A percentile compares a stretch with the other conserved stretches of the same genome.
These are phyloP conservation scores for Melanophora roralis DNA, from an alignment of 2,888 invertebrate species.

Conservation along the genomic window DNA sequence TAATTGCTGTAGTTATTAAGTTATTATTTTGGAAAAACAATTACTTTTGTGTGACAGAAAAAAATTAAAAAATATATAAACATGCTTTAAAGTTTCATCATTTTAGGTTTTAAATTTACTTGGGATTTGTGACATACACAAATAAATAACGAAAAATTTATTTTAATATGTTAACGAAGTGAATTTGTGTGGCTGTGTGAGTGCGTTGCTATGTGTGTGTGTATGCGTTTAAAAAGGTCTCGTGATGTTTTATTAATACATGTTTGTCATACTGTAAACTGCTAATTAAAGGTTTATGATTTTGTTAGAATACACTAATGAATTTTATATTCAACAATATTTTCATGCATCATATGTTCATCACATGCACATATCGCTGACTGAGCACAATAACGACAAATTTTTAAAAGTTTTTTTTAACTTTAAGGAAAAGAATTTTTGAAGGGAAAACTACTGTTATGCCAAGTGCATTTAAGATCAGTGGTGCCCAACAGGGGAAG, in stretches of 20 bases:
- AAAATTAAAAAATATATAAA: slow-evolving; percentile 9
- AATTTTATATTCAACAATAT: neutral
- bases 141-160: slow-evolving; percentile 12
- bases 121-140: slow-evolving; percentile 19
- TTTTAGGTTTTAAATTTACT: neutral
- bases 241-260: slow-evolving; percentile 36
- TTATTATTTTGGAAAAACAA: slow-evolving; percentile 11
- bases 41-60: slow-evolving; percentile 16
- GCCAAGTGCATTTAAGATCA: no score
- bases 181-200: neutral
- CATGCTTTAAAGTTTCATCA: slow-evolving; percentile 10
- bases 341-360: no score
- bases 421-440: no score
- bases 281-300: slow-evolving; percentile 21
- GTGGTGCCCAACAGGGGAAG: no score
- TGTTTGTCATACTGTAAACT: slow-evolving; percentile 37
- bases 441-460: no score
- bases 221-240: neutral
- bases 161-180: neutral
- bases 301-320: slow-evolving; percentile 1
- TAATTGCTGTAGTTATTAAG: slow-evolving; percentile 40
- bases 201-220: neutral
- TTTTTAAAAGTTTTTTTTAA: no score
- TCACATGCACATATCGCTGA: no score
- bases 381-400: no score